These are phyloP conservation scores for Cyclophora albipunctata DNA, from an alignment of 2,888 invertebrate species.

Conservation along the genomic window DNA sequence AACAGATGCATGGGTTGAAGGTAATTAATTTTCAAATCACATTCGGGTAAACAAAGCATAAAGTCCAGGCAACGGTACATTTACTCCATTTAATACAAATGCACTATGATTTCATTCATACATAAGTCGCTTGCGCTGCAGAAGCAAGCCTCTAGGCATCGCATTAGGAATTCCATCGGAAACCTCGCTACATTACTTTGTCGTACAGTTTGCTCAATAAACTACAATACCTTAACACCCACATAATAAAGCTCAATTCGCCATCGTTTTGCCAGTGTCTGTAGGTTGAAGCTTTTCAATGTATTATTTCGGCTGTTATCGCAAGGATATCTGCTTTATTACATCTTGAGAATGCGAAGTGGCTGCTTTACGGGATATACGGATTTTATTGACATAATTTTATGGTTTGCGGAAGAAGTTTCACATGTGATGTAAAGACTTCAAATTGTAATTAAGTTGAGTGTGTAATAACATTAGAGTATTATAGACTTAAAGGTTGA, in stretches of 20 bases:
- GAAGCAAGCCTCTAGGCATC: conserved; percentile 13
- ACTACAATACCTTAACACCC: conserved; percentile 9
- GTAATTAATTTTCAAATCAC: too few relatives aligned
- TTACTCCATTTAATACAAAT: too few relatives aligned
- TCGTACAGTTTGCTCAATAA: conserved; percentile 5
- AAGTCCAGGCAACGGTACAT: too few relatives aligned
- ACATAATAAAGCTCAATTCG: conserved; percentile 15
- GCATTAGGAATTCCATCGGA: conserved; percentile 21
- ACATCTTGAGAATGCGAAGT: conserved; percentile 29
- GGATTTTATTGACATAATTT: conserved; percentile 29
- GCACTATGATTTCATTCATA: too few relatives aligned
- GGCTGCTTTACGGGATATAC: conserved; percentile 24
- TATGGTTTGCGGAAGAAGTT: conserved; percentile 17
- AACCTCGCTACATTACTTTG: conserved; percentile 19
- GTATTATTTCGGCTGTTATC: conserved; percentile 35
- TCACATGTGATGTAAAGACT: conserved; percentile 2
- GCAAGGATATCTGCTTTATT: conserved; percentile 31
- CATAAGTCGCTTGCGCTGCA: conserved; percentile 15
- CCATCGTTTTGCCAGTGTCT: conserved; percentile 7
- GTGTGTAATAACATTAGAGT: neutral
- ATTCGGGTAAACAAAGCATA: too few relatives aligned
- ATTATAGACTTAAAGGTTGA: neutral
- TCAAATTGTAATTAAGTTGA: conserved; percentile 1
- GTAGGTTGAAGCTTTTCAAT: conserved; percentile 30
- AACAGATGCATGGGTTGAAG: too few relatives aligned